Evolutionary conservation across 23 tunicate genomes (phyloP).

Genomic region (Trididemnum miniatum): DNA sequence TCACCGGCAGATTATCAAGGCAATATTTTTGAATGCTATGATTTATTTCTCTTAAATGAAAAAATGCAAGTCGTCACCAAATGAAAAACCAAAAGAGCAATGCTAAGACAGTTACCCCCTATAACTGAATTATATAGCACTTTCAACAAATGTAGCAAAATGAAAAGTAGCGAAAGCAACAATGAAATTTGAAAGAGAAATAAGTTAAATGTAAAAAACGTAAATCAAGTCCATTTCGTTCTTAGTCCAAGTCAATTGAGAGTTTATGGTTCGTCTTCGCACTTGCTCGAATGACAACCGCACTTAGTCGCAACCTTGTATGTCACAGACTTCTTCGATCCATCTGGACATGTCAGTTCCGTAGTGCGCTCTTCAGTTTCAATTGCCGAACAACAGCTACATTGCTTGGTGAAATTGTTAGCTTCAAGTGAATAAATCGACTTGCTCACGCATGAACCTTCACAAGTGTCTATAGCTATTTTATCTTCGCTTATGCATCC

Average conservation of each 20-base stretch:
- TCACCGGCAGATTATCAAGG: too few relatives aligned
- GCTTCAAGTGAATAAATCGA: constrained; percentile 81
- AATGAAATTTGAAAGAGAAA: constrained; percentile 11
- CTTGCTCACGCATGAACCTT: constrained; percentile 85
- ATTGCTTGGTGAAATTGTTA: constrained; percentile 72
- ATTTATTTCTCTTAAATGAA: constrained; percentile 35
- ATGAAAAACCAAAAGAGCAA: background rate
- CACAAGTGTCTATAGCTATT: constrained; percentile 67
- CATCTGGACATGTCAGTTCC: constrained; percentile 79
- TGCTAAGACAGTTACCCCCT: constrained; percentile 12
- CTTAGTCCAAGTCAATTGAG: too few relatives aligned
- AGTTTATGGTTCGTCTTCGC: constrained; percentile 61
- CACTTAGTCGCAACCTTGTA: constrained; percentile 76
- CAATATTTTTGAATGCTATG: constrained; percentile 28
- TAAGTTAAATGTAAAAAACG: background rate
- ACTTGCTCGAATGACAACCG: constrained; percentile 83
- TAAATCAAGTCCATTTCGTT: background rate
- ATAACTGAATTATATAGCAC: background rate
- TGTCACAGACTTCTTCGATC: constrained; percentile 51
- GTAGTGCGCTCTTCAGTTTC: constrained; percentile 64
- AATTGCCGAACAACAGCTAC: constrained; percentile 88
- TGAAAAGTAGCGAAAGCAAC: background rate
- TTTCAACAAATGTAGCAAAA: background rate
- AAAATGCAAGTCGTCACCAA: constrained; percentile 15
- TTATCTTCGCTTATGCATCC: constrained; percentile 75